Conservation (phyloP, 2,888 invertebrate species). For the Ctena decussata region DNA sequence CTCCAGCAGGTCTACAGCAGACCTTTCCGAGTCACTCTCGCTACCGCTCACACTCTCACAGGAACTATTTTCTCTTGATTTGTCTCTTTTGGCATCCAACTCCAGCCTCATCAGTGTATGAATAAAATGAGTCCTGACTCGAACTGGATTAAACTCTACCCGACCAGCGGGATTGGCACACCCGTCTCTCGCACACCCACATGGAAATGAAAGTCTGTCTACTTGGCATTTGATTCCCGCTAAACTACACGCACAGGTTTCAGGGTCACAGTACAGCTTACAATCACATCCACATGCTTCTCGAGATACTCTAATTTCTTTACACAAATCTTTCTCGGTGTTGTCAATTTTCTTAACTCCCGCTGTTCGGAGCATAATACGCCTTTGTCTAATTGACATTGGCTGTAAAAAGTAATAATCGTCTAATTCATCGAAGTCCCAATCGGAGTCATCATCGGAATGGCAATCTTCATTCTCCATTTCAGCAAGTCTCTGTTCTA, state of each 20-base stretch:
- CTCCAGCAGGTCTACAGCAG: constrained; percentile 88
- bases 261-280: constrained; percentile 94
- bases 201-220: constrained; percentile 98
- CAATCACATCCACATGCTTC: constrained; percentile 89
- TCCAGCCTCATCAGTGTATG: constrained; percentile 95
- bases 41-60: constrained; percentile 24
- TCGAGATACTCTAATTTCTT: constrained; percentile 95
- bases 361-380: constrained; percentile 95
- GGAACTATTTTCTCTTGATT: constrained; percentile 31
- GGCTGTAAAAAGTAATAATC: constrained; percentile 90
- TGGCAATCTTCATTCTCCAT: constrained; percentile 73
- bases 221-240: constrained; percentile 99
- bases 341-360: constrained; percentile 98
- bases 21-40: constrained; percentile 40
- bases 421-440: constrained; percentile 78
- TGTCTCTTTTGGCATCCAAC: constrained; percentile 80
- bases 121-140: constrained; percentile 98
- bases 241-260: constrained; percentile 97
- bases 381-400: constrained; percentile 95
- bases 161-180: constrained; percentile 97
- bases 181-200: constrained; percentile 97
- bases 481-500: constrained; percentile 65
- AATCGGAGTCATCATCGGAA: constrained; percentile 82
- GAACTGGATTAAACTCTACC: constrained; percentile 98
- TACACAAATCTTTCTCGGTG: constrained; percentile 97